Evolutionary conservation across 2,113 vertebrate genomes (phyloP), one percentile per base, ranked within the genome.

Genomic region (Percopsis transmontana): DNA sequence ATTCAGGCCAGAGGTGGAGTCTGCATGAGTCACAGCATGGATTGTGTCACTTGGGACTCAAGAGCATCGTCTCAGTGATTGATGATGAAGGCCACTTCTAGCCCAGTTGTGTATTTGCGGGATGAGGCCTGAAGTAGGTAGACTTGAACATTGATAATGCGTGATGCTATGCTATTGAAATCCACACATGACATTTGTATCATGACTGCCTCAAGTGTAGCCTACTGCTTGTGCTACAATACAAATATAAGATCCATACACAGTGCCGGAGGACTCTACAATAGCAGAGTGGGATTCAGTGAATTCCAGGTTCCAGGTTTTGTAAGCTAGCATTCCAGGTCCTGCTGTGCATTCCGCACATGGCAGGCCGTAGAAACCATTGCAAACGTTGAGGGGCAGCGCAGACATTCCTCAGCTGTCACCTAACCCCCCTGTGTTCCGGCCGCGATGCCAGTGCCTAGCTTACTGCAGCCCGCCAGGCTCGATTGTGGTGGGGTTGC

Each of bases 341-440:
- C 90, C 90, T 88, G 85, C 40, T 56, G 59, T 79, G 83, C 93
- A 94, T 97, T 95, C 94, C 89, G 94, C 85, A 88, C 90, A 92
- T 95, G 92, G 91, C 91, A 90, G 85, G 90, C 77, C 76, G 19
- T 94, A 89, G 93, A 94, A 96, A 95, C 90, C 88, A 69, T 91
- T 90, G 88, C 87, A 87, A 93, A 89, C 88, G 84, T 76, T 81
- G 89, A 80, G 89, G 77, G 27, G 19, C 21, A 41, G 76, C 63
- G 76, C 81, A 91, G 86, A 84, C 93, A 93, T 95, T 95, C 91
- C 91, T 94, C 93, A 95, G 93, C 93, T 95, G 93, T 94, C 92
- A 93, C 77, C 86, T 92, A 87, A 71, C 85, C 81, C 70, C 90
- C 85, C 71, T 74, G 84, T 69, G 59, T 72, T 52, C 0, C 72